These are phyloP conservation scores for Lasioglossum lativentre DNA, from an alignment of 2,888 invertebrate genomes.

Conservation along the genomic window DNA sequence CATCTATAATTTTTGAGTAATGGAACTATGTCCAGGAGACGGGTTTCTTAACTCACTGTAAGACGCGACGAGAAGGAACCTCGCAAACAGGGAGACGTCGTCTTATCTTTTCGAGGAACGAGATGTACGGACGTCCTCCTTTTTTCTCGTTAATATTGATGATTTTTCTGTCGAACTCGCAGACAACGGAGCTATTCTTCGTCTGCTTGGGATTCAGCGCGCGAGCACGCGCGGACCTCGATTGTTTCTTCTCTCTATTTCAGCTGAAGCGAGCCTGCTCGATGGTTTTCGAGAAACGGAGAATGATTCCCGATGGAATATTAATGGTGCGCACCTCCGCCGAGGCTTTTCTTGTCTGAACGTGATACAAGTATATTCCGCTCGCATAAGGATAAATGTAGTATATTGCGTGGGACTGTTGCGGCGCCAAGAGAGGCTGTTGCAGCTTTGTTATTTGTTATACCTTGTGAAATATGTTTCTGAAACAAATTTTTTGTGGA, in stretches of 20 bases:
- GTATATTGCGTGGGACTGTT: neutral
- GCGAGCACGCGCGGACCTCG: neutral
- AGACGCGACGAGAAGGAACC: slow-evolving; percentile 16
- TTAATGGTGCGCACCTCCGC: neutral
- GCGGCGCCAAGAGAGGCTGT: no score
- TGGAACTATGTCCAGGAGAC: neutral
- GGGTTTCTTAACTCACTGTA: neutral
- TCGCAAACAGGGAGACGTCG: slow-evolving; percentile 5
- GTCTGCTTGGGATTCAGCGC: slow-evolving; percentile 20
- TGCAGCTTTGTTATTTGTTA: no score
- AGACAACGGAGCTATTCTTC: neutral
- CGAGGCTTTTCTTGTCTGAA: neutral
- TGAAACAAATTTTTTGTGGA: no score
- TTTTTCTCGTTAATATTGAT: slow-evolving; percentile 58
- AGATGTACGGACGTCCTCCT: slow-evolving; percentile 35
- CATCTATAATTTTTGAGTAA: neutral
- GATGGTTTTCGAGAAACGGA: slow-evolving; percentile 15
- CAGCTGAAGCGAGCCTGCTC: neutral
- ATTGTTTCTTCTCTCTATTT: slow-evolving; percentile 15
- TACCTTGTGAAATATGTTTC: no score
- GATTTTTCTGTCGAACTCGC: slow-evolving; percentile 31
- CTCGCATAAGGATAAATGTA: neutral
- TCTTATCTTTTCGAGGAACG: slow-evolving; percentile 39
- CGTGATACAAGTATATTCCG: neutral
- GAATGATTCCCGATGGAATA: slow-evolving; percentile 4